Evolutionary conservation across 2,113 vertebrate species (phyloP), one percentile per base, ranked within the genome.

Genomic region (Elgaria multicarinata): DNA sequence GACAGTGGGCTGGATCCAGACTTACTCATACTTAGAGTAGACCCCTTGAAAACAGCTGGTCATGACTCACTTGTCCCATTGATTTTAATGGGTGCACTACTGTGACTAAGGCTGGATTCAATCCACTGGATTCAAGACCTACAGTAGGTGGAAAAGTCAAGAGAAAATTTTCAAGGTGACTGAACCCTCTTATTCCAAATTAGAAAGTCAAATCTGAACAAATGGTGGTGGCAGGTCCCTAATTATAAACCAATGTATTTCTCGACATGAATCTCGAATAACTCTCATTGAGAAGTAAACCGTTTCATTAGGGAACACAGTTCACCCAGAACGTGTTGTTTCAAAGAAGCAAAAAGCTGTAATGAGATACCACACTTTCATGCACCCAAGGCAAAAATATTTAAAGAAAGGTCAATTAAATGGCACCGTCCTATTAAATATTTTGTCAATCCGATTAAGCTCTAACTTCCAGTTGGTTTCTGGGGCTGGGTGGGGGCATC

Each of bases 261-360:
- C 0, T 36, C 13, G 42, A 10, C 67, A 46, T 87, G 33, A 74
- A 28, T 3, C 58, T 78, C 28, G 82, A 92, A 22, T 3, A 0
- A 0, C 20, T 88, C 90, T 24, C 58, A 85, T 0, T 0, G 46
- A 50, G 16, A 87, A 87, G 22, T 0, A 84, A 66, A 87, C 33
- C 75, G 79, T 39, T 88, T 71, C 82, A 55, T 55, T 46, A 71
- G 6, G 79, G 36, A 0, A 0, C 55, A 10, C 64, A 83, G 2
- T 44, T 89, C 31, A 0, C 18, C 12, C 39, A 44, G 58, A 44
- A 50, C 28, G 71, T 50, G 2, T 31, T 83, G 62, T 6, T 83
- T 84, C 24, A 3, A 9, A 83, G 72, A n/a, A 67, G 14, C 14
- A 66, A 72, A 75, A 76, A 66, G 7, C 55, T 42, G 14, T 87